Conservation (phyloP, 2,113 vertebrate genomes). For the Carlito syrichta region DNA sequence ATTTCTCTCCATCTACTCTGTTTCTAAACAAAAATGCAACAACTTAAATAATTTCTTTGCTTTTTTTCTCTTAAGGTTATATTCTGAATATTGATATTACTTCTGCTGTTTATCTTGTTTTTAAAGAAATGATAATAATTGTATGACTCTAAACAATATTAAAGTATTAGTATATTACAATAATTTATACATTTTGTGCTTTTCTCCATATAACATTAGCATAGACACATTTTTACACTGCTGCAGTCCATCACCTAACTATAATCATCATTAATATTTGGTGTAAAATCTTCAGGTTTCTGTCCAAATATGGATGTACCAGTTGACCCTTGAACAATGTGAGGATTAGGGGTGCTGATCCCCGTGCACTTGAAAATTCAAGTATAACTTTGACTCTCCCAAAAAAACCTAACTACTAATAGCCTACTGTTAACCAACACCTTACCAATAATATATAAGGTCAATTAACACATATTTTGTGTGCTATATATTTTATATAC, state of each 20-base stretch:
- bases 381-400: neutral
- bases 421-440: neutral
- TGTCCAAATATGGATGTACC: neutral
- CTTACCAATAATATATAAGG: neutral
- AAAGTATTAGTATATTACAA: neutral
- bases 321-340: neutral
- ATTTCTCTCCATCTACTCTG: accelerated
- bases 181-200: neutral
- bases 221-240: neutral
- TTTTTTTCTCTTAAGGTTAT: neutral
- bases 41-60: neutral
- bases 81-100: neutral
- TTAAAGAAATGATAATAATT: neutral
- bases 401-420: neutral
- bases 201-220: neutral
- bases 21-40: neutral
- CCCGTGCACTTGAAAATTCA: neutral
- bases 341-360: neutral
- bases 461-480: neutral
- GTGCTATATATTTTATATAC: neutral
- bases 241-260: neutral
- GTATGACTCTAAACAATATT: neutral
- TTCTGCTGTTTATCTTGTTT: neutral
- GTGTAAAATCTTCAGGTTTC: neutral
- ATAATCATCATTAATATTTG: neutral